A percentile compares a stretch with the other conserved stretches of the same genome.
phyloP scores from a whole-genome alignment of 2,797 vertebrate species.

The Podarcis lilfordi region DNA sequence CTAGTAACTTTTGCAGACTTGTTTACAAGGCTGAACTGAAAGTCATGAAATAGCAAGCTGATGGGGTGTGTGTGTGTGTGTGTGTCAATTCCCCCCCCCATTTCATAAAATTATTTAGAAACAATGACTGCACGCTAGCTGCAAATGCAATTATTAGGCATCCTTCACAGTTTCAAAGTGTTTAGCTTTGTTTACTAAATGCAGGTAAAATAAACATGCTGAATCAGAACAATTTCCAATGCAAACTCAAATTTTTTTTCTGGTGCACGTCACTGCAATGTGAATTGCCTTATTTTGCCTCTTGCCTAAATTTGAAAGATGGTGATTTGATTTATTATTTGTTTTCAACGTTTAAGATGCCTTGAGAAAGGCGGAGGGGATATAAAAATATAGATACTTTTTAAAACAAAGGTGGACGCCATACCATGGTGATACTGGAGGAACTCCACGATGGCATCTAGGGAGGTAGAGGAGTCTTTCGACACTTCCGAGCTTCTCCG shows the following conservation, averaged over 20 bases:
- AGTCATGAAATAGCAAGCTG: neutral
- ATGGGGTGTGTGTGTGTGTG: no score
- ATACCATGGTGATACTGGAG: conserved; percentile 80
- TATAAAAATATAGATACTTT: neutral
- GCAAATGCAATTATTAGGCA: no score
- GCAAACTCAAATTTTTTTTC: no score
- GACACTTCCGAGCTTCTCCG: conserved; percentile 87
- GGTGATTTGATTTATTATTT: neutral
- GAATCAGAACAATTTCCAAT: no score
- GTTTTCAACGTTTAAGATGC: neutral
- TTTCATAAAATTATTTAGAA: neutral
- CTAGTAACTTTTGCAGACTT: neutral
- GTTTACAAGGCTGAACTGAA: neutral
- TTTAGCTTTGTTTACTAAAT: no score
- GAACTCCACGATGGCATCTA: conserved; percentile 92
- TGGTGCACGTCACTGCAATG: no score
- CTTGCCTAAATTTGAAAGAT: neutral
- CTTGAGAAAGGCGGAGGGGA: neutral
- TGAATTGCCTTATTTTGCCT: neutral
- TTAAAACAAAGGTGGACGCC: neutral
- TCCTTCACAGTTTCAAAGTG: no score
- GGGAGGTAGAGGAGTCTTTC: conserved; percentile 86
- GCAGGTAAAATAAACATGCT: no score
- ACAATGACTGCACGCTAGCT: no score
- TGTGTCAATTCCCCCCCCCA: no score